Evolutionary conservation across 64 coral and sea anemone species (phyloP).

Genomic region (Anthopleura sola): DNA sequence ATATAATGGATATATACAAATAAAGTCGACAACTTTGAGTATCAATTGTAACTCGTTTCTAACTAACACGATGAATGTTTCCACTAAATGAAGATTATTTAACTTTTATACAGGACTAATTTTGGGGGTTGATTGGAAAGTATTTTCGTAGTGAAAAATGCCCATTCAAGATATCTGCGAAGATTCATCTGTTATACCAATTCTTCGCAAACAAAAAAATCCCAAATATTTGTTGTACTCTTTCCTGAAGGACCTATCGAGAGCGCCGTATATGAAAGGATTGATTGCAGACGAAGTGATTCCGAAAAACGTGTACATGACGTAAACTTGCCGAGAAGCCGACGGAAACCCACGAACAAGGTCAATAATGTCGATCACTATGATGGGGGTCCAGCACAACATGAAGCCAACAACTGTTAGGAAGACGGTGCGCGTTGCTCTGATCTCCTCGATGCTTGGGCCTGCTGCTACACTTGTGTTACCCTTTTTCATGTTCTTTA

Average conservation of each 20-base stretch:
- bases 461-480: not conserved
- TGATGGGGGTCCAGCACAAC: conserved; percentile 35
- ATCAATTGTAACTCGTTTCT: too few species aligned
- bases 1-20: not conserved
- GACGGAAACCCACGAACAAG: not conserved
- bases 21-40: too few species aligned
- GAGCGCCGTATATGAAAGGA: conserved; percentile 40
- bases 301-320: conserved; percentile 47
- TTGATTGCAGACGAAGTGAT: conserved; percentile 30
- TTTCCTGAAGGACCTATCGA: conserved; percentile 33
- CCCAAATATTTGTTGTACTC: conserved; percentile 22
- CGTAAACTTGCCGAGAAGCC: conserved; percentile 38
- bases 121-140: too few species aligned
- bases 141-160: not conserved
- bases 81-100: too few species aligned
- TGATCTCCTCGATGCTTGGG: conserved; percentile 23
- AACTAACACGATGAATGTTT: too few species aligned
- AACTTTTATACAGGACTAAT: too few species aligned
- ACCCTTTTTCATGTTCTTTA: not conserved
- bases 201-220: not conserved
- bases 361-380: conserved; percentile 40
- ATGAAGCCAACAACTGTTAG: conserved; percentile 14
- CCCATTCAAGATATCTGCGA: not conserved
- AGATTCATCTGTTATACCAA: not conserved
- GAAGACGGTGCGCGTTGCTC: conserved; percentile 9